A percentile compares a stretch with the other conserved stretches of the same genome.
Evolutionary conservation across 2,888 invertebrate genomes (phyloP).

Genomic region (Oscheius sp.): DNA sequence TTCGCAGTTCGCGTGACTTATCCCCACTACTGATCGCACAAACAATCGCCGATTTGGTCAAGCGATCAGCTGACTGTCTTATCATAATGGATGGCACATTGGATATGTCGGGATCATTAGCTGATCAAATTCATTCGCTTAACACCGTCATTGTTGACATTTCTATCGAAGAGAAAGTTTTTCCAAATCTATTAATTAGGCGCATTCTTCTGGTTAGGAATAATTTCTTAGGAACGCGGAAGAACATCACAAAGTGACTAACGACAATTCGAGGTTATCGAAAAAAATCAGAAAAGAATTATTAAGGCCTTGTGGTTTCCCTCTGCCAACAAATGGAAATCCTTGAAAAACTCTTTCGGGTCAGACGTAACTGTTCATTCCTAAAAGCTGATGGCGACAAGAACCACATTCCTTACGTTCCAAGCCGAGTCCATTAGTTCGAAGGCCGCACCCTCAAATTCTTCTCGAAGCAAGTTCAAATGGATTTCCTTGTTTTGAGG

Average conservation of each 20-base stretch:
- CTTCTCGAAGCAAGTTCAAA: slow-evolving; percentile 12
- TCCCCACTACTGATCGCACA: slow-evolving; percentile 7
- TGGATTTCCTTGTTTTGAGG: slow-evolving; percentile 12
- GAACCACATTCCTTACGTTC: slow-evolving; percentile 12
- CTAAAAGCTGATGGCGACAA: slow-evolving; percentile 4
- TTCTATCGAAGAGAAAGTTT: too few relatives aligned
- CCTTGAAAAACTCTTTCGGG: background rate
- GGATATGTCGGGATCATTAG: slow-evolving; percentile 4
- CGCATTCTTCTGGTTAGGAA: too few relatives aligned
- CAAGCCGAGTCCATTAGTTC: slow-evolving; percentile 20
- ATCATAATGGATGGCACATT: slow-evolving; percentile 14
- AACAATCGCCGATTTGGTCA: slow-evolving; percentile 22
- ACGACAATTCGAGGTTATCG: too few relatives aligned
- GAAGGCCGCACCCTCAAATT: slow-evolving; percentile 20
- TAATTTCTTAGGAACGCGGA: too few relatives aligned
- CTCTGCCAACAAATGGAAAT: too few relatives aligned
- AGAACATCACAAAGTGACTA: too few relatives aligned
- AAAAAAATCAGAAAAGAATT: too few relatives aligned
- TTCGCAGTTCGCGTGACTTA: slow-evolving; percentile 24
- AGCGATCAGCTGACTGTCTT: slow-evolving; percentile 23
- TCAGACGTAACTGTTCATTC: background rate
- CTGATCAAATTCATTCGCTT: slow-evolving; percentile 6
- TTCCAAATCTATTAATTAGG: too few relatives aligned
- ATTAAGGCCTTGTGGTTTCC: too few relatives aligned
- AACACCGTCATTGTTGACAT: background rate